These are phyloP conservation scores for Matsumurasca onukii DNA, from an alignment of 1,140 invertebrate species.

Conservation along the genomic window DNA sequence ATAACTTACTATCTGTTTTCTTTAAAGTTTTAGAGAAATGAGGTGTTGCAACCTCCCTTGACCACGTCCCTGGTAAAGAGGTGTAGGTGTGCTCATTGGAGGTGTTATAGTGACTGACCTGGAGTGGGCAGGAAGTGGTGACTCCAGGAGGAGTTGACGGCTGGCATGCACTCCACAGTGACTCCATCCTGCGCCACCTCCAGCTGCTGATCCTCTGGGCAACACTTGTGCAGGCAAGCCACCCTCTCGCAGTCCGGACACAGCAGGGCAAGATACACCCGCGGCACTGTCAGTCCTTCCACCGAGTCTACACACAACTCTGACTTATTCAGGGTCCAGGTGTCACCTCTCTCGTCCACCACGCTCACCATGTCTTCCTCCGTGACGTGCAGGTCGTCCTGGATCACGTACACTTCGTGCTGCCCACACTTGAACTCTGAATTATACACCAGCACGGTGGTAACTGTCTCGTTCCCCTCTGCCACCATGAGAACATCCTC, in stretches of 20 bases:
- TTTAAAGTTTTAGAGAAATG: too few relatives aligned
- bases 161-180: neutral
- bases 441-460: neutral
- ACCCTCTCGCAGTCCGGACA: constrained; percentile 26
- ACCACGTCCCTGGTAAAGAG: too few relatives aligned
- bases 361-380: constrained; percentile 17
- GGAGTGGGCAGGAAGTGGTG: neutral
- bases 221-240: constrained; percentile 32
- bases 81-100: too few relatives aligned
- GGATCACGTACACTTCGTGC: constrained; percentile 10
- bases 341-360: neutral
- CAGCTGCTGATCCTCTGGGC: constrained; percentile 8
- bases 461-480: neutral
- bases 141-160: neutral
- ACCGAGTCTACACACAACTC: constrained; percentile 32
- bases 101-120: too few relatives aligned
- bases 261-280: constrained; percentile 26
- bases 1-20: too few relatives aligned
- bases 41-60: too few relatives aligned
- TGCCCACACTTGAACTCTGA: neutral
- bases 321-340: neutral
- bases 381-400: constrained; percentile 22
- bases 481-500: too few relatives aligned
- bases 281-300: constrained; percentile 23
- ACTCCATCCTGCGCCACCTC: neutral